Base-by-base conservation (phyloP, 2,797 vertebrate species). In the Cirrhinus molitorella region DNA sequence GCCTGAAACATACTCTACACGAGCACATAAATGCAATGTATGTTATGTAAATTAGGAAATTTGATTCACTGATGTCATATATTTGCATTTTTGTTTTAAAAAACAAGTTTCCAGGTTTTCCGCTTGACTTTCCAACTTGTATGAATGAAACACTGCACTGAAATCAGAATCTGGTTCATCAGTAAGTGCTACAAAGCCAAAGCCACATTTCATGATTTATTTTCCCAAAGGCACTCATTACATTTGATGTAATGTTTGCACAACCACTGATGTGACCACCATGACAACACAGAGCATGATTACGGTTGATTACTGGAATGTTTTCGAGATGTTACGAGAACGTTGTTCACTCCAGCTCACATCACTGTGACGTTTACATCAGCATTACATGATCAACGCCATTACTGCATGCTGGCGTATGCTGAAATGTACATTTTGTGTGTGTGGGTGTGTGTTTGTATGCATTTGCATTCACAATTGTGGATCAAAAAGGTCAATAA, bases 221-320 rank as follows among this genome's bases (percentile, higher is more conserved):
- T 94, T 85, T 78, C 63, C 79, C 90, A 92, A 94, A 94, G 93
- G 93, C 94, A 94, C 93, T 94, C 92, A 92, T 91, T 93, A 94
- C 92, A 93, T 91, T 91, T 90, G 88, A 91, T 88, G 90, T 90
- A 89, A 89, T 91, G 75, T 85, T 88, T 85, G 89, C 88, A 88
- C 89, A 91, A 89, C 78, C 31, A 88, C 85, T 51, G 72, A 71
- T 82, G 77, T 34, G 57, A 82, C 74, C 75, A 66, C 80, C 72
- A 61, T 61, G 55, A 76, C 55, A 45, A 53, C 25, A 53, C 5
- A 55, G 31, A 37, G 45, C 63, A 17, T 79, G 77, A 67, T 5
- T 43, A 28, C 16, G 3, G 28, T 77, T 28, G 7, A 45, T 77
- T 28, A 63, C 23, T 5, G 3, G 61, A 61, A 45, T 59, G 37